Conservation (phyloP, 2,797 vertebrate genomes). For the Artibeus lituratus region DNA sequence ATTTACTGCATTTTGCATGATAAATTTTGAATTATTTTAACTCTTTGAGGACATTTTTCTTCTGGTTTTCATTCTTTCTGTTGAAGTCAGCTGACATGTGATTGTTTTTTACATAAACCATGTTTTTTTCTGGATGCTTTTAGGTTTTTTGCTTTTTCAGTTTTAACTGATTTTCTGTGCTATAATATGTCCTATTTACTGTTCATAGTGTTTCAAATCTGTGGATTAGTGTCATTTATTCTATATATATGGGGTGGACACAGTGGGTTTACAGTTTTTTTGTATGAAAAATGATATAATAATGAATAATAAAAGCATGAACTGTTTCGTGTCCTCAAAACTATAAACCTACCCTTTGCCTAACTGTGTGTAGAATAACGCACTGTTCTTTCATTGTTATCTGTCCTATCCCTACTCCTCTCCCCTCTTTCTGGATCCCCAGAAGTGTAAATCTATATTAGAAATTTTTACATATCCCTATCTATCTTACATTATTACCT, state of each 20-base stretch:
- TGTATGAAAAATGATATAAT: neutral
- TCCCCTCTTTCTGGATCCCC: neutral
- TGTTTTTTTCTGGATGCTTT: neutral
- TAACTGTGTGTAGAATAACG: neutral
- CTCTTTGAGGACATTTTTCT: neutral
- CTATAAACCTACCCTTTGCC: neutral
- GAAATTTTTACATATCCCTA: neutral
- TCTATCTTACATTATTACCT: neutral
- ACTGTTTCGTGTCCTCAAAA: neutral
- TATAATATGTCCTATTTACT: neutral
- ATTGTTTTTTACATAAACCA: neutral
- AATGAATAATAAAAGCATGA: neutral
- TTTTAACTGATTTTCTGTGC: neutral
- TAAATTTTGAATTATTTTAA: constrained; percentile 8
- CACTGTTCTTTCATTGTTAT: neutral
- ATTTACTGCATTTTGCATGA: neutral
- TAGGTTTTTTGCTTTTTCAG: neutral
- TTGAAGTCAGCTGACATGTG: neutral
- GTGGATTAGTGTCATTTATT: neutral
- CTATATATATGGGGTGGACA: neutral
- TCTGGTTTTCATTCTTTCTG: neutral
- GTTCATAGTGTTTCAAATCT: neutral
- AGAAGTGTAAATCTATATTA: neutral
- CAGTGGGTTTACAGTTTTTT: neutral
- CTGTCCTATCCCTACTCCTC: neutral